Base-by-base conservation (phyloP, 2,113 vertebrate species). In the Cisticola juncidis region DNA sequence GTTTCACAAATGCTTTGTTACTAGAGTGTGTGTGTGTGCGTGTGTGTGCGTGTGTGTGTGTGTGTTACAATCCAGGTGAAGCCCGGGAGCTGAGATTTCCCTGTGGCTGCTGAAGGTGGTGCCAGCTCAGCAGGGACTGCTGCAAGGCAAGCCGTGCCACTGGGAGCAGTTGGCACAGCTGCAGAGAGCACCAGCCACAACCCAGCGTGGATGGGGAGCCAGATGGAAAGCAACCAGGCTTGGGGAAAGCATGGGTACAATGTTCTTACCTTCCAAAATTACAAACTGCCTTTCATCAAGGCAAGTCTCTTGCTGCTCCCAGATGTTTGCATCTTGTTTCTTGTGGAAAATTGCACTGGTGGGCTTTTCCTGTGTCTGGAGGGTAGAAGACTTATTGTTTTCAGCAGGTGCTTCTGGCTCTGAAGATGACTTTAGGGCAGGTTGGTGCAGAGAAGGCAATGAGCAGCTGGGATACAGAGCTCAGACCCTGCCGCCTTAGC, bases 61-160 rank as follows among this genome's bases (percentile, higher is more conserved):
- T 50, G 51, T 83, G 29, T 53, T 66, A 50, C 12, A 35, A 0
- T 29, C 18, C 18, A 31, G 42, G n/a, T 61, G 84, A 36, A 66
- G 29, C 20, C 2, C 0, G 51, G 42, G 42, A 83, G 25, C 56
- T 71, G 51, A 28, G 38, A 50, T 89, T 86, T 65, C 31, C 35
- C 68, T 33, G 56, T 24, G 36, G 69, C 79, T 73, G 3, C 61
- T 45, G 54, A 35, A 88, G 44, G 72, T 2, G 3, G 24, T 29
- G 38, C 1, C 12, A 89, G 77, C 51, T 66, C 72, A 51, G 36
- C n/a, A 45, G 51, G 47, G 65, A 40, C 51, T 53, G n/a, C 1
- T 2, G 20, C 65, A 58, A 70, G 28, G 57, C 0, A 0, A 73
- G 64, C 2, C 0, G 3, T 83, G 58, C 22, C 1, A 0, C 71